phyloP scores from a whole-genome alignment of 2,113 vertebrate species.

The Heterotis niloticus region DNA sequence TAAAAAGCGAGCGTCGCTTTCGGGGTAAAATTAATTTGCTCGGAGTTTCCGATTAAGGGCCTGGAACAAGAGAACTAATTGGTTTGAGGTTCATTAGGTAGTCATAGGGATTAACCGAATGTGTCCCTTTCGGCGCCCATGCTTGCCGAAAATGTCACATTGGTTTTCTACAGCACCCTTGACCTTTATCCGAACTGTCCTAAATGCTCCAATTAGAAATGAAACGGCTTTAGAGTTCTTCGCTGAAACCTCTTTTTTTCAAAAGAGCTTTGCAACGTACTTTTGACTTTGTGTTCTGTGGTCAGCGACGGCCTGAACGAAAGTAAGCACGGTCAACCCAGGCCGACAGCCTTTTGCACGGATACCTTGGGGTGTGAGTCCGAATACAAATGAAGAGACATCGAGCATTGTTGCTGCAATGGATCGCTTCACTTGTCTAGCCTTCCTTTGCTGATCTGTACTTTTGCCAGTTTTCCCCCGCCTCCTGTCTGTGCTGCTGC shows the following conservation, averaged over 20 bases:
- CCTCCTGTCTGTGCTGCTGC: slow-evolving; percentile 31
- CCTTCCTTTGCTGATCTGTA: slow-evolving; percentile 12
- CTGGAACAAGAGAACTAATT: slow-evolving; percentile 28
- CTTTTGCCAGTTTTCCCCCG: slow-evolving; percentile 14
- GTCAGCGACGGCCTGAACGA: too few relatives aligned
- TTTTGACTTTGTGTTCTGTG: too few relatives aligned
- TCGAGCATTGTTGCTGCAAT: too few relatives aligned
- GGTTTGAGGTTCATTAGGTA: slow-evolving; percentile 32
- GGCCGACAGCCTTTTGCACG: too few relatives aligned
- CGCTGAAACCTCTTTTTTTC: too few relatives aligned
- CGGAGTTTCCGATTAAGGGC: slow-evolving; percentile 21
- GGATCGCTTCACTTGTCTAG: too few relatives aligned
- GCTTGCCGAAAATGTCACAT: not conserved
- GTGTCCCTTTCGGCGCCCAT: not conserved
- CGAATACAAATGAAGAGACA: too few relatives aligned
- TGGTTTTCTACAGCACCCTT: not conserved
- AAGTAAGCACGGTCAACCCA: too few relatives aligned
- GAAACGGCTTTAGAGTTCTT: not conserved
- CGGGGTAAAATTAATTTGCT: slow-evolving; percentile 31
- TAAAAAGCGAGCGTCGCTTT: slow-evolving; percentile 17
- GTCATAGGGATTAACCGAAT: slow-evolving; percentile 21
- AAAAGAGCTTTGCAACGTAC: too few relatives aligned
- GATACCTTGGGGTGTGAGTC: too few relatives aligned
- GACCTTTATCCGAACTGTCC: not conserved
- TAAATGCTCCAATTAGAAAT: slow-evolving; percentile 15